A percentile compares a stretch with the other conserved stretches of the same genome.
These are phyloP conservation scores for Calameuta filiformis DNA, from an alignment of 2,888 invertebrate species.

Conservation along the genomic window DNA sequence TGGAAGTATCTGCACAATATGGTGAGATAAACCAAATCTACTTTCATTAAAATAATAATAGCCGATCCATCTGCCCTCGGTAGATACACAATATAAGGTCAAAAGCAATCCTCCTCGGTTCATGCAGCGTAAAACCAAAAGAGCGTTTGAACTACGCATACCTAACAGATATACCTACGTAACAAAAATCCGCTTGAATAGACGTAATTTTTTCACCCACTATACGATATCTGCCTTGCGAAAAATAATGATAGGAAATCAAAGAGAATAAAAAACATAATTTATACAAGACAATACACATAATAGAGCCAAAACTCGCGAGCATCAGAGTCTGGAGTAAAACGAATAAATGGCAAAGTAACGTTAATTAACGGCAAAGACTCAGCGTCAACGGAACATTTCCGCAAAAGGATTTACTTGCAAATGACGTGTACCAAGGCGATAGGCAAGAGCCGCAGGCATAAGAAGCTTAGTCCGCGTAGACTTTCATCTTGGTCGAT, in stretches of 20 bases:
- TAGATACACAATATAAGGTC: not conserved
- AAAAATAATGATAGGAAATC: not conserved
- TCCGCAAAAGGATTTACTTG: not conserved
- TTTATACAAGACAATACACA: not conserved
- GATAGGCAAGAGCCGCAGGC: not conserved
- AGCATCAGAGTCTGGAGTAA: not conserved
- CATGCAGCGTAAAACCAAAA: no score
- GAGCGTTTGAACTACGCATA: no score
- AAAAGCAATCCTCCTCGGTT: not conserved
- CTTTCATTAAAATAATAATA: not conserved
- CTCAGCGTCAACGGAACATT: not conserved
- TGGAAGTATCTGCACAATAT: constrained; percentile 10
- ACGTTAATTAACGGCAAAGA: not conserved
- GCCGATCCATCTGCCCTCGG: not conserved
- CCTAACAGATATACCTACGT: not conserved
- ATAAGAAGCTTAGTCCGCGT: not conserved
- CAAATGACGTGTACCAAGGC: not conserved
- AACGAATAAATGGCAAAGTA: not conserved
- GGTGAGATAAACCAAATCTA: constrained; percentile 3
- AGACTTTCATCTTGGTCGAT: not conserved
- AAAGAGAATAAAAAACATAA: not conserved
- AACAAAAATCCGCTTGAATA: not conserved
- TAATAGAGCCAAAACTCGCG: not conserved
- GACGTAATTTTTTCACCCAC: not conserved
- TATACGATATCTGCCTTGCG: not conserved